Evolutionary conservation across 2,113 vertebrate genomes (phyloP).

Genomic region (Piprites chloris): DNA sequence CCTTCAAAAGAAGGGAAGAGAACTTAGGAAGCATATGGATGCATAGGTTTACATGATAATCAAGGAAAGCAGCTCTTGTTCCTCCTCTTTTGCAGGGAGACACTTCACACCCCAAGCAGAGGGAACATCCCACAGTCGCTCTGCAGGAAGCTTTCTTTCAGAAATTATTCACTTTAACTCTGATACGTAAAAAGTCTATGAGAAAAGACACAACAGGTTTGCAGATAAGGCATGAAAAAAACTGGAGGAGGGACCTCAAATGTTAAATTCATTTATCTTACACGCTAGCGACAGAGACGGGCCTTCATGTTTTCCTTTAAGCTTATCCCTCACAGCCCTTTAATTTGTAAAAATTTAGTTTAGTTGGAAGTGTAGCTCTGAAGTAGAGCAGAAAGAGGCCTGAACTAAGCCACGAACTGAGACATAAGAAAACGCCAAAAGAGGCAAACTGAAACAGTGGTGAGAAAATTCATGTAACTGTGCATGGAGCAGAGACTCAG

Average conservation of each 20-base stretch:
- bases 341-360: not conserved
- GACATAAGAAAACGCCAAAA: not conserved
- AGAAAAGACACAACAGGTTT: not conserved
- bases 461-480: not conserved
- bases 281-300: not conserved
- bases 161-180: constrained; percentile 18
- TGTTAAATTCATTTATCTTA: not conserved
- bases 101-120: constrained; percentile 20
- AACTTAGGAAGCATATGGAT: constrained; percentile 43
- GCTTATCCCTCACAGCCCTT: not conserved
- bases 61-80: constrained; percentile 43
- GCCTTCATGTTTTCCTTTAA: not conserved
- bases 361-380: not conserved
- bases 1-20: not conserved
- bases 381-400: not conserved
- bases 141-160: constrained; percentile 39
- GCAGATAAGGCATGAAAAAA: not conserved
- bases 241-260: not conserved
- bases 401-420: not conserved
- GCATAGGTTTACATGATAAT: constrained; percentile 63
- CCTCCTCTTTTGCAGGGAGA: not conserved
- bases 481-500: not conserved
- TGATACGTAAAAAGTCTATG: not conserved
- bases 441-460: rapidly evolving
- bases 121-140: constrained; percentile 20